These are phyloP conservation scores for Sweltsa coloradensis DNA, from an alignment of 1,140 invertebrate genomes.

Conservation along the genomic window DNA sequence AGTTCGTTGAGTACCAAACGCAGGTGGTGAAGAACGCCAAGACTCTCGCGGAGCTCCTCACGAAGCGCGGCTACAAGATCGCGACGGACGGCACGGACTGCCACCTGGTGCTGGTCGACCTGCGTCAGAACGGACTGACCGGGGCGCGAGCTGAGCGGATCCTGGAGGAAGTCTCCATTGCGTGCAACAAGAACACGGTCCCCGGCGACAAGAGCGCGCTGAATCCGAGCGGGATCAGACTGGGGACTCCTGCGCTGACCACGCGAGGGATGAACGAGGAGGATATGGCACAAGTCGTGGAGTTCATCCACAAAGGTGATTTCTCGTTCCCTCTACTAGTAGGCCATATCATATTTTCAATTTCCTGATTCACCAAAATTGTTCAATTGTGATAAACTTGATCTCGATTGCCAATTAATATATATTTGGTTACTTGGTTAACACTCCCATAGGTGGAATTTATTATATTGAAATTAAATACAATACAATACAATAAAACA, in stretches of 20 bases:
- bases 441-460: too few relatives aligned
- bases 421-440: too few relatives aligned
- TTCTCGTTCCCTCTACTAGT: too few relatives aligned
- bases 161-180: conserved; percentile 81
- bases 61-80: conserved; percentile 54
- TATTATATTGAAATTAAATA: too few relatives aligned
- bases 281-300: conserved; percentile 76
- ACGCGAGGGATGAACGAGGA: conserved; percentile 78
- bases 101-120: conserved; percentile 68
- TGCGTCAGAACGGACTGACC: conserved; percentile 60
- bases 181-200: conserved; percentile 98
- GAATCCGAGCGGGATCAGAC: conserved; percentile 82
- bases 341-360: too few relatives aligned
- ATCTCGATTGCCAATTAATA: too few relatives aligned
- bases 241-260: conserved; percentile 92
- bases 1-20: conserved; percentile 78
- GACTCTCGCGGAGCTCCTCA: conserved; percentile 46
- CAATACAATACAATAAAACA: too few relatives aligned
- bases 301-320: conserved; percentile 72
- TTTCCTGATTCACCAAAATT: too few relatives aligned
- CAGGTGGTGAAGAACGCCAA: conserved; percentile 76
- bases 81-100: conserved; percentile 76
- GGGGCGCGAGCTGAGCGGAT: conserved; percentile 80
- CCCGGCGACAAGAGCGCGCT: conserved; percentile 92
- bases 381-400: too few relatives aligned